Percentiles rank a stretch among this genome's conserved stretches.
Conservation (phyloP, 2,888 invertebrate genomes). For the Orgyia antiqua region DNA sequence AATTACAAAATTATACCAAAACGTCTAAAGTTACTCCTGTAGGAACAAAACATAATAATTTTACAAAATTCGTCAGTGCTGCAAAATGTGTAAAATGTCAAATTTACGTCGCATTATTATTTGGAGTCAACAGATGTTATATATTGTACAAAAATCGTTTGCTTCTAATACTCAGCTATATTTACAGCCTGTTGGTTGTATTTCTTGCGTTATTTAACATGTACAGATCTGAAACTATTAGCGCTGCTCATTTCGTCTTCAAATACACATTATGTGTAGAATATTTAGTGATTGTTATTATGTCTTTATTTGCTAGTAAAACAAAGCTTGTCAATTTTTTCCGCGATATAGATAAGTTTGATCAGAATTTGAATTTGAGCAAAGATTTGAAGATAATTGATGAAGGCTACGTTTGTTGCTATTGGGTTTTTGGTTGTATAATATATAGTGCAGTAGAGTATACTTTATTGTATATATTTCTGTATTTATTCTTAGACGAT, state of each 20-base stretch:
- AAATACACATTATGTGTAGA: conserved; percentile 34
- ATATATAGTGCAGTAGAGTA: conserved; percentile 32
- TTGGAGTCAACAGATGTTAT: conserved; percentile 40
- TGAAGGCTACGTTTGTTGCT: conserved; percentile 17
- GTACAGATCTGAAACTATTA: conserved; percentile 11
- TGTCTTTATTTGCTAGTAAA: conserved; percentile 30
- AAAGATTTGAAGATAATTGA: conserved; percentile 28
- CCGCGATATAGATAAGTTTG: conserved; percentile 36
- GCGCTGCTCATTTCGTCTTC: conserved; percentile 30
- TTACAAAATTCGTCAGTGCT: conserved; percentile 13
- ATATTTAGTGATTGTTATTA: conserved; percentile 32
- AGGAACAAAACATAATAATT: conserved; percentile 25
- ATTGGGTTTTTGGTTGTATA: conserved; percentile 24
- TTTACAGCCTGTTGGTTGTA: conserved; percentile 20
- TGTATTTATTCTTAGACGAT: conserved; percentile 15
- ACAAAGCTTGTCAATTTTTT: conserved; percentile 34
- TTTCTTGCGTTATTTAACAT: conserved; percentile 16
- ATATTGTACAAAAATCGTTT: conserved; percentile 29
- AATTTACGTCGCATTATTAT: conserved; percentile 23
- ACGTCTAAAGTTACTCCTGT: conserved; percentile 35
- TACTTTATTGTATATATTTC: conserved; percentile 18
- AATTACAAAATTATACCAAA: conserved; percentile 8
- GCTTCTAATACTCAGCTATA: conserved; percentile 17
- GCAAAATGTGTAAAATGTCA: conserved; percentile 27
- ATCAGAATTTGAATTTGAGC: conserved; percentile 40